phyloP scores from a whole-genome alignment of 2,888 invertebrate genomes.

The Trichogramma evanescens region DNA sequence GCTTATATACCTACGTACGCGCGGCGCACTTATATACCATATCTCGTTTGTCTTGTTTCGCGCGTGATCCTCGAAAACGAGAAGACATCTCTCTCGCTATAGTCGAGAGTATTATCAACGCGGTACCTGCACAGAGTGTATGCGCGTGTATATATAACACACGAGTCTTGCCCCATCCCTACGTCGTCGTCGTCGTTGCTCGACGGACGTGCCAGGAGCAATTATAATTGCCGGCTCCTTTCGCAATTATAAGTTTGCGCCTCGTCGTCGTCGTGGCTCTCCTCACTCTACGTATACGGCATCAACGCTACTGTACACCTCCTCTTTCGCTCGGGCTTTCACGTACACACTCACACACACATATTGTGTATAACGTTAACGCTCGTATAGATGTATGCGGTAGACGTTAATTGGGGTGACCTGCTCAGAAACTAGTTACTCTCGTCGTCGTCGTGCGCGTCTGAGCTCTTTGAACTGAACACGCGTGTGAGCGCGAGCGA shows the following conservation, averaged over 20 bases:
- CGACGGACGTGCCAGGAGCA: conserved; percentile 39
- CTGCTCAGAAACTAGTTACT: conserved; percentile 48
- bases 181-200: conserved; percentile 29
- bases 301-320: background rate
- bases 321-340: background rate
- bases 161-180: too few species aligned
- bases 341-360: background rate
- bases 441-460: conserved; percentile 19
- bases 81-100: too few species aligned
- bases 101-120: too few species aligned
- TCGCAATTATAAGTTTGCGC: conserved; percentile 48
- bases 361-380: conserved; percentile 10
- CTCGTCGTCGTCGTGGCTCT: conserved; percentile 33
- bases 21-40: too few species aligned
- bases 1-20: too few species aligned
- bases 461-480: background rate
- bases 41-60: too few species aligned
- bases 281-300: background rate
- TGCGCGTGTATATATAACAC: too few species aligned
- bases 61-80: too few species aligned
- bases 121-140: too few species aligned
- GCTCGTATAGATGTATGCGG: conserved; percentile 37
- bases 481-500: conserved; percentile 2
- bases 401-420: conserved; percentile 48
- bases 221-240: conserved; percentile 49